Conservation (phyloP, 2,888 invertebrate genomes). For the Apodemia zela region DNA sequence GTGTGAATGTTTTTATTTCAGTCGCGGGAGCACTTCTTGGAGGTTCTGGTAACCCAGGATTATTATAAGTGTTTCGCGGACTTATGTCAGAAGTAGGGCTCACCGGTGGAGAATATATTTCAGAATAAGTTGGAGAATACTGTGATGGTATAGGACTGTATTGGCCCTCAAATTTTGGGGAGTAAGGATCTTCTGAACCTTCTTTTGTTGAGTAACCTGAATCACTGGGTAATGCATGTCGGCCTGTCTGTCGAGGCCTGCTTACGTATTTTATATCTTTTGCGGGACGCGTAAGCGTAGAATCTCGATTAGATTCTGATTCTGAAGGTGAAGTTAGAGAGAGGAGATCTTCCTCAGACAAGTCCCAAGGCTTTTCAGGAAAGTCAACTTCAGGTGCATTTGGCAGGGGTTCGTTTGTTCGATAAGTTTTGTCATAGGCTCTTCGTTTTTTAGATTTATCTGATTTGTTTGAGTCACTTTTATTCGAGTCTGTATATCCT, state of each 20-base stretch:
- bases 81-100: slow-evolving; percentile 69
- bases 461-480: slow-evolving; percentile 72
- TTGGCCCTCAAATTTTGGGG: slow-evolving; percentile 58
- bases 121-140: slow-evolving; percentile 75
- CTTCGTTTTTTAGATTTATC: slow-evolving; percentile 84
- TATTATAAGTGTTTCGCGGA: slow-evolving; percentile 62
- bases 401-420: slow-evolving; percentile 90
- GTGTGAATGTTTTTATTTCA: slow-evolving; percentile 65
- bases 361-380: slow-evolving; percentile 89
- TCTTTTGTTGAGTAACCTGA: slow-evolving; percentile 72
- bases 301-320: slow-evolving; percentile 80
- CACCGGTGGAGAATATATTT: slow-evolving; percentile 71
- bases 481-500: slow-evolving; percentile 76
- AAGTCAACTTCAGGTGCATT: slow-evolving; percentile 88
- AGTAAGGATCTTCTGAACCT: slow-evolving; percentile 65
- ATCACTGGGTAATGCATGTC: slow-evolving; percentile 76
- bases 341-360: slow-evolving; percentile 83
- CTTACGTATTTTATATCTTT: slow-evolving; percentile 83
- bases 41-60: slow-evolving; percentile 60
- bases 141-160: slow-evolving; percentile 69
- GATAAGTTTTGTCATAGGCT: slow-evolving; percentile 90
- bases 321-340: slow-evolving; percentile 79
- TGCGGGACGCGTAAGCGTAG: slow-evolving; percentile 77
- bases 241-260: slow-evolving; percentile 79
- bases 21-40: slow-evolving; percentile 66